A percentile compares a stretch with the other conserved stretches of the same genome.
phyloP scores from a whole-genome alignment of 2,888 invertebrate genomes.

The Drosophila barbarae region DNA sequence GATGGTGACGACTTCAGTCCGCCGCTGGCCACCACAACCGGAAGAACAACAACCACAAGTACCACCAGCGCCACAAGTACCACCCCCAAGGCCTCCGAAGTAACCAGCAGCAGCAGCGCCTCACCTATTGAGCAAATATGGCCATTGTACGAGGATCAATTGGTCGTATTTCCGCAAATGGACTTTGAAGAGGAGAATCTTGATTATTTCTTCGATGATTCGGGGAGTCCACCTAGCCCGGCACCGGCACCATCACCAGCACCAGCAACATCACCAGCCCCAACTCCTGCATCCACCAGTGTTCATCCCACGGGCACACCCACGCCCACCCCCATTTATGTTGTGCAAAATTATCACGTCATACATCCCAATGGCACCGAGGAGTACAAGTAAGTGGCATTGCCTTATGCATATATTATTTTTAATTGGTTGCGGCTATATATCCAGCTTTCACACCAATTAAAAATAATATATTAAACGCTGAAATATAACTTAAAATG shows the following conservation, averaged over 20 bases:
- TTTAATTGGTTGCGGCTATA: background rate
- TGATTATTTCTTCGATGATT: conserved; percentile 63
- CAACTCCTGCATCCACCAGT: background rate
- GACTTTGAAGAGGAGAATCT: conserved; percentile 63
- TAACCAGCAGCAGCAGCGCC: conserved; percentile 24
- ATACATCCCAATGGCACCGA: conserved; percentile 69
- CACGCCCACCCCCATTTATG: conserved; percentile 44
- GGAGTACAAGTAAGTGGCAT: conserved; percentile 66
- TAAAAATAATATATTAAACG: background rate
- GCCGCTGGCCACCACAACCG: conserved; percentile 23
- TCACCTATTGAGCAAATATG: conserved; percentile 44
- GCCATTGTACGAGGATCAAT: conserved; percentile 69
- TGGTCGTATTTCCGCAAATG: conserved; percentile 68
- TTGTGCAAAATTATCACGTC: conserved; percentile 69
- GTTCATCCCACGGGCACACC: conserved; percentile 28
- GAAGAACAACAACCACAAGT: conserved; percentile 10
- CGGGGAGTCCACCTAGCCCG: conserved; percentile 21
- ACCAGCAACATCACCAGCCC: background rate
- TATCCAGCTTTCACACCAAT: background rate
- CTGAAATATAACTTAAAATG: background rate
- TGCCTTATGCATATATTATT: background rate
- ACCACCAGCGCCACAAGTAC: conserved; percentile 1
- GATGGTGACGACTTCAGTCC: conserved; percentile 48
- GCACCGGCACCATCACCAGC: background rate
- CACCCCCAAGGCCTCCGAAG: conserved; percentile 10